These are phyloP conservation scores for Acipenser oxyrinchus DNA, from an alignment of 2,797 vertebrate genomes.

Conservation along the genomic window DNA sequence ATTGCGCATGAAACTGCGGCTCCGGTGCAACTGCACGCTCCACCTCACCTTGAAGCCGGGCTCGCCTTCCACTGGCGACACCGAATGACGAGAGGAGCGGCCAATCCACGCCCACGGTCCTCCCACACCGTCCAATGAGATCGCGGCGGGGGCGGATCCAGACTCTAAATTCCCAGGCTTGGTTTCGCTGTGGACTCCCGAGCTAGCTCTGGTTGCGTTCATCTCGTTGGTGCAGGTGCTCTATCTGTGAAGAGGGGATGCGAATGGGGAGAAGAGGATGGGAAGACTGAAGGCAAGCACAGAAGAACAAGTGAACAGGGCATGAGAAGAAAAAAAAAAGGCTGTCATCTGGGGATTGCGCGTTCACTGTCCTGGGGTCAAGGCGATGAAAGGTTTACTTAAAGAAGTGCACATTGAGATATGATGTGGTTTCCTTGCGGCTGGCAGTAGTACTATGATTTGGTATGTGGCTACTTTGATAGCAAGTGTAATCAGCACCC, in stretches of 20 bases:
- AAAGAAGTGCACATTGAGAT: conserved; percentile 76
- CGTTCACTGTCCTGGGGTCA: conserved; percentile 55
- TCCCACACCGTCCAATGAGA: conserved; percentile 44
- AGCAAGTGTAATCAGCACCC: conserved; percentile 94
- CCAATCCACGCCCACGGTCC: conserved; percentile 66
- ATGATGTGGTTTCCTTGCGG: conserved; percentile 77
- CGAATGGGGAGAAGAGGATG: conserved; percentile 66
- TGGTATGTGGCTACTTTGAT: conserved; percentile 98
- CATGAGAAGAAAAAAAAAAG: conserved; percentile 52
- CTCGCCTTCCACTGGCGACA: conserved; percentile 53
- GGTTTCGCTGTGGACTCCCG: conserved; percentile 74
- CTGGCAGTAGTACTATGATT: conserved; percentile 91
- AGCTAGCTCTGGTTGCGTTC: conserved; percentile 62
- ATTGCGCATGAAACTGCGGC: conserved; percentile 99
- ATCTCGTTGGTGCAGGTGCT: conserved; percentile 72
- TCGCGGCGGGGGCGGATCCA: conserved; percentile 53
- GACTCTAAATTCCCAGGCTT: conserved; percentile 68
- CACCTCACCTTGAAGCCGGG: conserved; percentile 91
- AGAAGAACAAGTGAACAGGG: conserved; percentile 57
- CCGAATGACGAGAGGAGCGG: conserved; percentile 42
- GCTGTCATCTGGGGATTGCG: conserved; percentile 50
- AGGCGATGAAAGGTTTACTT: conserved; percentile 66
- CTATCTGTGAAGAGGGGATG: conserved; percentile 66
- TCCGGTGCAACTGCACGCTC: conserved; percentile 75
- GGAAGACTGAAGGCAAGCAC: conserved; percentile 68